Conservation (phyloP, 2,888 invertebrate species). For the Nowickia ferox region DNA sequence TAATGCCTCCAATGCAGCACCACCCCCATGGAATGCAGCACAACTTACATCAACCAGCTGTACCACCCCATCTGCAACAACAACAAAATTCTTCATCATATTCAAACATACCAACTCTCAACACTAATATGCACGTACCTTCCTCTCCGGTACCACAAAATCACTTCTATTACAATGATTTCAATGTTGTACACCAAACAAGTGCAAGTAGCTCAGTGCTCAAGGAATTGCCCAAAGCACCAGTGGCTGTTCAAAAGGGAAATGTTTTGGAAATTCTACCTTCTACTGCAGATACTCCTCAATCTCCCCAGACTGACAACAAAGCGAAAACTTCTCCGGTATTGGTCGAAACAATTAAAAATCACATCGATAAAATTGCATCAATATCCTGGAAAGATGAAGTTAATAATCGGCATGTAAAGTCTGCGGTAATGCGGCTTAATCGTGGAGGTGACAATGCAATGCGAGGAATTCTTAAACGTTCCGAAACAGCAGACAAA, state of each 20-base stretch:
- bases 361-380: conserved; percentile 55
- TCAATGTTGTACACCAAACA: conserved; percentile 58
- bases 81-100: conserved; percentile 70
- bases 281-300: conserved; percentile 69
- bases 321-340: conserved; percentile 60
- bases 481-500: conserved; percentile 59
- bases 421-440: conserved; percentile 75
- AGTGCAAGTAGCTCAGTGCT: conserved; percentile 74
- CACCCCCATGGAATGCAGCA: conserved; percentile 58
- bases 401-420: conserved; percentile 75
- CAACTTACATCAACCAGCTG: conserved; percentile 46
- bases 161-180: conserved; percentile 70
- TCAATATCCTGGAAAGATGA: conserved; percentile 76
- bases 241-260: conserved; percentile 82
- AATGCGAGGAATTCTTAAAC: conserved; percentile 75
- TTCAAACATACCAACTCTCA: conserved; percentile 70
- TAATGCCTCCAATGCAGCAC: conserved; percentile 71
- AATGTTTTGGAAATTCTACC: conserved; percentile 83
- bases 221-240: conserved; percentile 78
- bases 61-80: conserved; percentile 52
- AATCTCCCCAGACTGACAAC: conserved; percentile 24
- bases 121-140: conserved; percentile 24
- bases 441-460: conserved; percentile 74
- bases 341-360: conserved; percentile 44
- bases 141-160: conserved; percentile 43